Conservation (phyloP, 2,797 vertebrate species). For the Mormyrus proboscirostris region DNA sequence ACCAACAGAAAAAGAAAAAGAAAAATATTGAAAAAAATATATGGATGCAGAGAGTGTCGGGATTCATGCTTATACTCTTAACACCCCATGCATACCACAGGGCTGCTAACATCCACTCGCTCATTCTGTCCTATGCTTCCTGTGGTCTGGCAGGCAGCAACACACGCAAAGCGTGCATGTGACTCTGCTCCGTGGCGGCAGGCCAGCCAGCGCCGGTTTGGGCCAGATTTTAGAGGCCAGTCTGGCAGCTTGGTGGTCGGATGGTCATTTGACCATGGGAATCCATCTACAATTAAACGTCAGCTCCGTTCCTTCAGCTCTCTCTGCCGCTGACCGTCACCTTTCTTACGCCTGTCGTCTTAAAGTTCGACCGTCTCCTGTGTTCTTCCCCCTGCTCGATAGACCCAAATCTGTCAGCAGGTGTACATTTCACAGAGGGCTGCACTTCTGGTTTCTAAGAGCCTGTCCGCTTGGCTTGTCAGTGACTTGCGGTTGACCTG, state of each 20-base stretch:
- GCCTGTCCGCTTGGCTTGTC: neutral
- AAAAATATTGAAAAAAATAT: neutral
- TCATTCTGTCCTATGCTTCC: neutral
- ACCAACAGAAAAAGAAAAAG: neutral
- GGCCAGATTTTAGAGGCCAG: neutral
- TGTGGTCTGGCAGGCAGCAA: constrained; percentile 8
- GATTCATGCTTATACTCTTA: neutral
- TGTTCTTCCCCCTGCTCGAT: neutral
- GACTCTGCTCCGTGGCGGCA: neutral
- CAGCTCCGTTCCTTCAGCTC: neutral
- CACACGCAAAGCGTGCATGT: neutral
- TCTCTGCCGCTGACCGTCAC: neutral
- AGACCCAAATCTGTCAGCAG: neutral
- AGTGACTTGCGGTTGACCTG: neutral
- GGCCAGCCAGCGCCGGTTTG: neutral
- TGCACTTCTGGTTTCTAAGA: neutral
- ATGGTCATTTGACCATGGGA: neutral
- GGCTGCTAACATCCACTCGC: neutral
- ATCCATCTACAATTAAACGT: neutral
- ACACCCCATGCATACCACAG: neutral
- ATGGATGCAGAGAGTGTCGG: neutral
- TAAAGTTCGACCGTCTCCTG: neutral
- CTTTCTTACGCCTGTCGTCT: neutral
- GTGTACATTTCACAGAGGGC: neutral
- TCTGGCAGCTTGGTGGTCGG: neutral